Percentiles rank a stretch among this genome's conserved stretches.
phyloP scores from a whole-genome alignment of 2,113 vertebrate species.

The Gyps fulvus region DNA sequence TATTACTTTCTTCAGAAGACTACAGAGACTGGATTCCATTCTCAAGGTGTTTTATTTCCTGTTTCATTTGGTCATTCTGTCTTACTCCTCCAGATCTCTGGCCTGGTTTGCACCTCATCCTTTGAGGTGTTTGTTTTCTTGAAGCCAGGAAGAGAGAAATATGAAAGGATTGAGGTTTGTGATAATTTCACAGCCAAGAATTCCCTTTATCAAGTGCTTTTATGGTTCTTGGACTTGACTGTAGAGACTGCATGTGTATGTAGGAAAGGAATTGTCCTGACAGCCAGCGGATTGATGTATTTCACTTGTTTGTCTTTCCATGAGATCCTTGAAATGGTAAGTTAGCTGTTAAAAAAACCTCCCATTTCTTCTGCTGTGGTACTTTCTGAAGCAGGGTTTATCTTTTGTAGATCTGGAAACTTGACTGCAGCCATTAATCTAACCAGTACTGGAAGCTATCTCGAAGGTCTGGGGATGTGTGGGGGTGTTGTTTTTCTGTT shows the following conservation, averaged over 20 bases:
- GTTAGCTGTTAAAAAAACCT: neutral
- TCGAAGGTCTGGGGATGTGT: neutral
- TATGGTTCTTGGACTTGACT: neutral
- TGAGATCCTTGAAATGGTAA: neutral
- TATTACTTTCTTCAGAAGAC: neutral
- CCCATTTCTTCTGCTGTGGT: neutral
- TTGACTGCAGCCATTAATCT: neutral
- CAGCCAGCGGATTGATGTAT: neutral
- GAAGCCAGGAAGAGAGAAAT: neutral
- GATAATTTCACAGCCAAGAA: neutral
- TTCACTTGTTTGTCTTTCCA: neutral
- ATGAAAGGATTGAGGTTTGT: neutral
- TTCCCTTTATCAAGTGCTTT: neutral
- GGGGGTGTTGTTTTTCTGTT: neutral
- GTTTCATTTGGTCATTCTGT: neutral
- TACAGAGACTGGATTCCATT: neutral
- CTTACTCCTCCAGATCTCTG: neutral
- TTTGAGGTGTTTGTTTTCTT: neutral
- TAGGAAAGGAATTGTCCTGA: neutral
- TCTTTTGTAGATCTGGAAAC: neutral
- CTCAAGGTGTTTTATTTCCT: neutral
- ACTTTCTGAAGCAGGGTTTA: neutral
- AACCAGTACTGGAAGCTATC: neutral
- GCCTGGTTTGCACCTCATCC: neutral
- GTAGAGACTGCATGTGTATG: neutral